Base-by-base conservation (phyloP, 2,888 invertebrate species). In the Phymatocera aterrima region DNA sequence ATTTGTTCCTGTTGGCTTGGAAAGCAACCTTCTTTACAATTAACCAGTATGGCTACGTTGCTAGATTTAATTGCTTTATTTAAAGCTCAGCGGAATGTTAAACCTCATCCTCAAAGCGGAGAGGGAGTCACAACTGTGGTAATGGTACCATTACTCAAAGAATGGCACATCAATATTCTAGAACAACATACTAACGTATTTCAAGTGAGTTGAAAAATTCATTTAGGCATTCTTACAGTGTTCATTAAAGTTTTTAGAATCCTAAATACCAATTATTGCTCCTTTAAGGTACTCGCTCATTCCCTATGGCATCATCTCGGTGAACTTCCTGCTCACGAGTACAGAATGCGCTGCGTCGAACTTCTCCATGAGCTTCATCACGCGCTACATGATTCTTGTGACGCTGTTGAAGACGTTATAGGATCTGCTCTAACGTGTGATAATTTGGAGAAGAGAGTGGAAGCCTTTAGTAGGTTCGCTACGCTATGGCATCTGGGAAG, bases 311-410 rank as follows among this genome's bases (percentile, higher is more conserved):
- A 93, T 82, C 93, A 95, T 85, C 89, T 96, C 46, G 94, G 93
- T 1, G 91, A 92, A 77, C 88, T 92, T 74, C 91, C 91, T 21
- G 92, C 93, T 51, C 91, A 92, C 78, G 92, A 92, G 81, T 94
- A 94, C 84, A 91, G 92, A 77, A 91, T 94, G 84, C 90, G 92
- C 68, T 93, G 94, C 82, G 94, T 95, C 5, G 94, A 95, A 60
- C 89, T 97, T 21, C 91, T 97, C 1, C 94, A 96, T 86, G 95
- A 95, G 86, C 92, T 97, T 57, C 97, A 97, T 88, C 95, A 96
- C 85, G 87, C 89, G 2, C 75, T 90, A 2, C 84, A 89, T 72
- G 86, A 87, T 48, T 87, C 87, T 4, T 90, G 92, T 78, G 92
- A 93, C 85, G 91, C 93, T n/a, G 96, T 96, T 68, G 96, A 96